These are phyloP conservation scores for Pelusios castaneus DNA, from an alignment of 2,113 vertebrate species.

Conservation along the genomic window DNA sequence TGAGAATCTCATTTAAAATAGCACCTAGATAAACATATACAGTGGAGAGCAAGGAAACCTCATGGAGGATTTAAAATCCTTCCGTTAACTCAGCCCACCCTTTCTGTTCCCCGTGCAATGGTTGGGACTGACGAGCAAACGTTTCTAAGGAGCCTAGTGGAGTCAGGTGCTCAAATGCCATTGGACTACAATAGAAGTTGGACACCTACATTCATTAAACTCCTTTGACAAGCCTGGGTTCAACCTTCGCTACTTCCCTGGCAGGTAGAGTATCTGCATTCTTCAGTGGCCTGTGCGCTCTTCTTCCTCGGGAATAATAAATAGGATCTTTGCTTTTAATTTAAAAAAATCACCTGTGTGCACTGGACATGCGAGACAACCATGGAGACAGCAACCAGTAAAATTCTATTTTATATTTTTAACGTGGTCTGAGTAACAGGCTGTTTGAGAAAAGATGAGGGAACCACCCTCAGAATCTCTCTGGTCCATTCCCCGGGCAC, in stretches of 20 bases:
- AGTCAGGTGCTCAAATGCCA: slow-evolving; percentile 40
- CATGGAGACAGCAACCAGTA: background rate
- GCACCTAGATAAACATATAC: slow-evolving; percentile 24
- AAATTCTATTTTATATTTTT: slow-evolving; percentile 25
- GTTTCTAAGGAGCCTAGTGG: background rate
- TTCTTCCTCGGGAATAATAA: slow-evolving; percentile 24
- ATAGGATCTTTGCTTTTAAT: slow-evolving; percentile 23
- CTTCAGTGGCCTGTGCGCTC: background rate
- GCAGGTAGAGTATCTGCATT: background rate
- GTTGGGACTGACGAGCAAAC: slow-evolving; percentile 45
- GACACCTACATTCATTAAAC: slow-evolving; percentile 33
- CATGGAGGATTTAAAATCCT: slow-evolving; percentile 41
- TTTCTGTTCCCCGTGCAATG: slow-evolving; percentile 52
- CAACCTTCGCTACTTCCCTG: slow-evolving; percentile 12
- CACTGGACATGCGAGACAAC: background rate
- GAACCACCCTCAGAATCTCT: background rate
- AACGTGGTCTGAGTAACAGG: background rate
- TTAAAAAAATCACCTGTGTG: slow-evolving; percentile 4
- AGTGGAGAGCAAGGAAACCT: slow-evolving; percentile 22
- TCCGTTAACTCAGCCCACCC: background rate
- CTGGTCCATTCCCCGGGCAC: fast-evolving
- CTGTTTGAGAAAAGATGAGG: background rate
- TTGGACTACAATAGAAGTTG: slow-evolving; percentile 5
- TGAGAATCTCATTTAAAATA: slow-evolving; percentile 52
- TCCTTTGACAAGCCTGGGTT: slow-evolving; percentile 19